Evolutionary conservation across 2,888 invertebrate genomes (phyloP).

Genomic region (Sminthurides aquaticus): DNA sequence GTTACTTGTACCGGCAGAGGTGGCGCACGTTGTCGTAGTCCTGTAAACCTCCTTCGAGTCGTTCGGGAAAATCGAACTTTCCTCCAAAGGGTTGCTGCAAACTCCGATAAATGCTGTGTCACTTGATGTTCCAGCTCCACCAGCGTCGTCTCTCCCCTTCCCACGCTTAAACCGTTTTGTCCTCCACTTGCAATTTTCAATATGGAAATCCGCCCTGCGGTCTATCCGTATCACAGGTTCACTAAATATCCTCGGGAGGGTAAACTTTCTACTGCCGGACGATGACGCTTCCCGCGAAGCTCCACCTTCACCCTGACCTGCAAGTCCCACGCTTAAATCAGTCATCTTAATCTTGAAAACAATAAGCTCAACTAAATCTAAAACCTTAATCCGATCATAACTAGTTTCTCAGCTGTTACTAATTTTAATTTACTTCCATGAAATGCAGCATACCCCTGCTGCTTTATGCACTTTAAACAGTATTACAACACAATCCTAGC

Average conservation of each 20-base stretch:
- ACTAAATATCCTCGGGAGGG: not conserved
- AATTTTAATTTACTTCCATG: no score
- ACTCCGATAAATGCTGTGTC: not conserved
- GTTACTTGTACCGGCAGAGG: not conserved
- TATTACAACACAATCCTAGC: no score
- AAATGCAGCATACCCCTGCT: no score
- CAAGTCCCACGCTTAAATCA: no score
- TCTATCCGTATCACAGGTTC: not conserved
- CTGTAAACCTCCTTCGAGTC: not conserved
- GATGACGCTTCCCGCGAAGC: no score
- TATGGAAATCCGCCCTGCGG: not conserved
- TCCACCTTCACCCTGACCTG: no score
- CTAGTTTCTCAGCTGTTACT: no score
- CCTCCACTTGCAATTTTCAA: slow-evolving; percentile 5
- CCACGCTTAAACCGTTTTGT: not conserved
- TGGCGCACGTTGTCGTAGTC: not conserved
- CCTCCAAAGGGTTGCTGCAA: not conserved
- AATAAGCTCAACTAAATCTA: no score
- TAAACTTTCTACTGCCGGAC: no score
- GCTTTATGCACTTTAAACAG: no score
- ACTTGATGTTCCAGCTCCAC: not conserved
- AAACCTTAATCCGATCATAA: no score
- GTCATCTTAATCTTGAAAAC: no score
- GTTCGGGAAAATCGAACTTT: not conserved
- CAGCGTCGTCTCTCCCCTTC: not conserved